Evolutionary conservation across 2,797 vertebrate species (phyloP).

Genomic region (Champsocephalus esox): DNA sequence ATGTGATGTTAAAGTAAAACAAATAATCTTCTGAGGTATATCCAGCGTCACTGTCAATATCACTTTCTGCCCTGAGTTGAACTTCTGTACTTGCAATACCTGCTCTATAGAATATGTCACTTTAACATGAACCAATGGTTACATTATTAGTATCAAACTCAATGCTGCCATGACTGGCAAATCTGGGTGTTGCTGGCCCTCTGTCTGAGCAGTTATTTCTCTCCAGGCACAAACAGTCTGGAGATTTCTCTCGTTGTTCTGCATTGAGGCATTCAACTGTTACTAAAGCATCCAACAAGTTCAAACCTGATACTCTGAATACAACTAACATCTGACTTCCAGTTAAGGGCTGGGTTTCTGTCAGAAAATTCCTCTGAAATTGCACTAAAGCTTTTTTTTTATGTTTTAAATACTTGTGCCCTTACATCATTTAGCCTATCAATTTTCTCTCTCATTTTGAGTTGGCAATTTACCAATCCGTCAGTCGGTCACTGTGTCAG

Average conservation of each 20-base stretch:
- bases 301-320: constrained; percentile 67
- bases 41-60: constrained; percentile 9
- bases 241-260: constrained; percentile 54
- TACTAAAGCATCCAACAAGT: constrained; percentile 67
- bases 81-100: not conserved
- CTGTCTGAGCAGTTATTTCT: constrained; percentile 66
- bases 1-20: not conserved
- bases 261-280: constrained; percentile 39
- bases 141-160: constrained; percentile 23
- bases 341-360: constrained; percentile 41
- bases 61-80: constrained; percentile 14
- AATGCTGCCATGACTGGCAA: constrained; percentile 50
- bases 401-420: constrained; percentile 69
- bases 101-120: constrained; percentile 9
- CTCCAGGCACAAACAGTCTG: constrained; percentile 58
- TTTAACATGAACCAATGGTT: constrained; percentile 5
- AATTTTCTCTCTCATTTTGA: constrained; percentile 39
- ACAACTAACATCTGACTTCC: constrained; percentile 66
- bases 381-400: constrained; percentile 45
- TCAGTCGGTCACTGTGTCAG: constrained; percentile 52
- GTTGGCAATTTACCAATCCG: constrained; percentile 54
- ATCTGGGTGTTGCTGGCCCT: constrained; percentile 50
- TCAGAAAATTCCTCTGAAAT: constrained; percentile 71
- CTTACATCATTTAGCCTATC: constrained; percentile 68
- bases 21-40: not conserved